phyloP scores from a whole-genome alignment of 2,888 invertebrate genomes.

The Eilema depressum region DNA sequence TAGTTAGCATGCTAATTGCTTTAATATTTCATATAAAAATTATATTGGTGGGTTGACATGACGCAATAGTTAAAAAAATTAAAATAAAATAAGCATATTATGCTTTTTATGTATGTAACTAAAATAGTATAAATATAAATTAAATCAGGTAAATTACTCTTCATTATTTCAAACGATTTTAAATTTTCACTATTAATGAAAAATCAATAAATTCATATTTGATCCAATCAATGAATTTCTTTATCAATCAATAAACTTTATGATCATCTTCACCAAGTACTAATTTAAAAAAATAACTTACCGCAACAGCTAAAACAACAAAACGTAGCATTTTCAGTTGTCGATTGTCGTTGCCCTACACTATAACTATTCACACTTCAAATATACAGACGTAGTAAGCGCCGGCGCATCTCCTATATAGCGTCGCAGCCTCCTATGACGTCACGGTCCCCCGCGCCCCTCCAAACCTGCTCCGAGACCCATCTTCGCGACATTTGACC shows the following conservation, averaged over 20 bases:
- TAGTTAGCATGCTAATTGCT: too few relatives aligned
- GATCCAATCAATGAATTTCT: background rate
- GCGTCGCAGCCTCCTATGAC: conserved; percentile 78
- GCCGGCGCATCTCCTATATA: conserved; percentile 81
- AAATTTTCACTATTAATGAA: background rate
- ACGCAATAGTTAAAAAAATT: background rate
- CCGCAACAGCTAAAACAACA: conserved; percentile 70
- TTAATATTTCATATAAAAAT: too few relatives aligned
- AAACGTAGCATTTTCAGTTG: conserved; percentile 69
- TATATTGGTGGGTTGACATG: background rate
- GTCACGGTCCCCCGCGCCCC: conserved; percentile 63
- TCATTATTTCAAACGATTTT: background rate
- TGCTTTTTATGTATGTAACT: background rate
- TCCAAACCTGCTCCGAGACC: conserved; percentile 68
- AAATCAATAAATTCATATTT: background rate
- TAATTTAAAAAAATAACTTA: conserved; percentile 57
- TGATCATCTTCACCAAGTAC: background rate
- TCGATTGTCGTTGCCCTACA: conserved; percentile 51
- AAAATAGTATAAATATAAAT: background rate
- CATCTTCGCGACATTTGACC: conserved; percentile 77
- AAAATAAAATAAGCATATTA: too few relatives aligned
- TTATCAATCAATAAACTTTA: background rate
- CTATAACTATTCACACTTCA: conserved; percentile 66
- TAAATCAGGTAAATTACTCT: background rate
- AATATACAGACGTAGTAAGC: conserved; percentile 67